Base-by-base conservation (phyloP, 1,140 invertebrate species). In the Lepidurus apus region DNA sequence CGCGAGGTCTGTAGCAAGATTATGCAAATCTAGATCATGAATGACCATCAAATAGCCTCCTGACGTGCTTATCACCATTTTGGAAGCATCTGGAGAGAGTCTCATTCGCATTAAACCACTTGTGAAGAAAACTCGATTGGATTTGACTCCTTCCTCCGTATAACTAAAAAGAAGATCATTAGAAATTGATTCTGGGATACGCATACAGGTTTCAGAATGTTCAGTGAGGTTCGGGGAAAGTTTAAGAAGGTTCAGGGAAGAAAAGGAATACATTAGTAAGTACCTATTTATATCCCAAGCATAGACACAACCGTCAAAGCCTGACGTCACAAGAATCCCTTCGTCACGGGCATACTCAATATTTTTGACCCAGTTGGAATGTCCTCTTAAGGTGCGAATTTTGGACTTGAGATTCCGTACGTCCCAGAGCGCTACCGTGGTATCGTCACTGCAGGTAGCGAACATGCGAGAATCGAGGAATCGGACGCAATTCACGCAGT, bases 351-450 rank as follows among this genome's bases (percentile, higher is more conserved):
- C 95, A 84, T 95, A 97, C 84, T 98, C 95, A 80, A 98, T 96
- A 85, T 96, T 97, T 86, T 98, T 97, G 8, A 97, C 96, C 95
- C 95, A 97, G 86, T 96, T 96, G 0, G 93, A 92, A 85, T 98
- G 95, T 10, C 95, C 95, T 78, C 91, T 88, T 0, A 97, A 87
- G 2, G 91, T 91, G 77, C 91, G 88, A 74, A 95, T 90, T 82
- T 90, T 89, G 74, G 89, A 88, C 82, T 92, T 93, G 65, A 97
- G 85, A 85, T 93, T 94, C 76, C 96, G 87, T 47, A 93, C 90
- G 87, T 98, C 95, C 95, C 95, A 97, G 74, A 97, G 83, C 24
- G 93, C 93, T 74, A 97, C 93, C 21, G 94, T 96, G 21, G 90
- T 93, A 83, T 98, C 96, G 85, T 98, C 95, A 6, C 94, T 96